Base-by-base conservation (phyloP, 2,888 invertebrate species). In the Chrysotoxum bicinctum region DNA sequence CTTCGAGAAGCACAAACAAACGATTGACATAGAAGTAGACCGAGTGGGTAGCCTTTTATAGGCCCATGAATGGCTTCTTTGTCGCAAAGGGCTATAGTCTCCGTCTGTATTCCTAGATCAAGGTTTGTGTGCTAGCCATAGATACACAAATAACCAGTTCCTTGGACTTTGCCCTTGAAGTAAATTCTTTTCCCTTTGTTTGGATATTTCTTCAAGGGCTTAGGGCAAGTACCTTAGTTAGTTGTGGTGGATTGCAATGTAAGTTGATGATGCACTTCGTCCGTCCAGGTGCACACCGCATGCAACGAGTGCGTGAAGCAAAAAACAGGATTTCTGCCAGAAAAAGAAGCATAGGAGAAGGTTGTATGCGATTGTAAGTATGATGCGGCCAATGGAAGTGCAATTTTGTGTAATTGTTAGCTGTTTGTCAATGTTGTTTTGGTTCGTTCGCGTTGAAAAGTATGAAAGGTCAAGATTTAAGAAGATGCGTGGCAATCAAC, bases 31-130 rank as follows among this genome's bases (percentile, higher is more conserved):
- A 62, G 56, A 50, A 37, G 10, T 69, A 48, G 50, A 69, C 1
- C 54, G 56, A 69, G 73, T 64, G 68, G 43, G 21, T 21, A 21
- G 40, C 62, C 73, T 85, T 85, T 85, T 85, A 85, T 85, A 85
- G 84, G 74, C 69, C 66, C 26, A 30, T n/a, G 58, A 21, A 30
- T 21, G 45, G n/a, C 9, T 66, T 37, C 10, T 50, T 30, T 19
- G 26, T 10, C 23, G 70, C 5, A 19, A 45, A 23, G 64, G 56
- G 30, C 30, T 40, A 19, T 14, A 50, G 2, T n/a, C 19, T 12
- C n/a, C 8, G 32, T 45, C 45, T 37, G n/a, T 37, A 32, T 76
- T 35, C 37, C 26, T 37, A 64, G 43, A n/a, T 50, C 62, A 75
- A 81, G 81, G 76, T 58, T 50, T 23, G 23, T 50, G 3, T 50